phyloP scores from a whole-genome alignment of 2,113 vertebrate genomes.

The Microcebus griseorufus region DNA sequence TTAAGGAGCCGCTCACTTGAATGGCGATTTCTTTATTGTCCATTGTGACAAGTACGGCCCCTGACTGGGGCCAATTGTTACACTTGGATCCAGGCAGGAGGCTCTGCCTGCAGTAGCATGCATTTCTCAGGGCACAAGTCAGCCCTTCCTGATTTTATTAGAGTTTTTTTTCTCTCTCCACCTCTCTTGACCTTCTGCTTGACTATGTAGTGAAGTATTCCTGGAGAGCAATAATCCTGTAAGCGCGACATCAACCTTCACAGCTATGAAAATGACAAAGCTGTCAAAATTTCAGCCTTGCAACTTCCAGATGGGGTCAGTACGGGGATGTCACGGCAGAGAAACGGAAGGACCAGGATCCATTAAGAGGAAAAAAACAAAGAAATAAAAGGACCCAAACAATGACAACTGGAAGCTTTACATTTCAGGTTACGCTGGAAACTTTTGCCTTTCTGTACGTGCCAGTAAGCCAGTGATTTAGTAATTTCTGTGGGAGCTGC shows the following conservation, averaged over 20 bases:
- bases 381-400: constrained; percentile 16
- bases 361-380: neutral
- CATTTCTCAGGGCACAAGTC: constrained; percentile 14
- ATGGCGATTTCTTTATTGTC: constrained; percentile 60
- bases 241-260: constrained; percentile 54
- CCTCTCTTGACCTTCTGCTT: constrained; percentile 77
- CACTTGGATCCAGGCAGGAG: neutral
- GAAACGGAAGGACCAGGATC: neutral
- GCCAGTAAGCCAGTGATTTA: constrained; percentile 62
- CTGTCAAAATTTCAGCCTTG: constrained; percentile 67
- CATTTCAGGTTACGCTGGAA: constrained; percentile 39
- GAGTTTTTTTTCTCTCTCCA: constrained; percentile 39
- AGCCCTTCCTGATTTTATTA: constrained; percentile 73
- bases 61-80: constrained; percentile 52
- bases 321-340: neutral
- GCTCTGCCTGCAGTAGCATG: neutral
- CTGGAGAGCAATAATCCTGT: constrained; percentile 71
- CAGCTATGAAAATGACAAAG: constrained; percentile 56
- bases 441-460: neutral
- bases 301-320: constrained; percentile 35
- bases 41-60: neutral
- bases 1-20: constrained; percentile 50
- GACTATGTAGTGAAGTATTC: constrained; percentile 71
- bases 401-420: neutral
- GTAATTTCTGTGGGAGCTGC: constrained; percentile 44